Conservation (phyloP, 92 coral and sea anemone species). For the Parazoanthus swiftii region DNA sequence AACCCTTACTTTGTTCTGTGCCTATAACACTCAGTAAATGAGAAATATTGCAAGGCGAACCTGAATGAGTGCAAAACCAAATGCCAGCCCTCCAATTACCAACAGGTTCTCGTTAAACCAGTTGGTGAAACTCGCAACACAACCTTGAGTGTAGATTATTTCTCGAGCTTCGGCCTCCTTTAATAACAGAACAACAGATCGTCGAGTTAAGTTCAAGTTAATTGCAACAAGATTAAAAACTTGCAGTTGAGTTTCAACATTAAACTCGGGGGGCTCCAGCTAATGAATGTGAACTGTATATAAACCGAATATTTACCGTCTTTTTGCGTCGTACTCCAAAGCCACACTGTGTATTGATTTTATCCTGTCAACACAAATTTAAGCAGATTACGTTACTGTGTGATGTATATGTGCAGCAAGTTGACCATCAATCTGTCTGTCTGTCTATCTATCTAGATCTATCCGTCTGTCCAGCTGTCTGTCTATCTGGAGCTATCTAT, state of each 20-base stretch:
- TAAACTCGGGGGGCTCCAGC: too few relatives aligned
- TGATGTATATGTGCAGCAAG: too few relatives aligned
- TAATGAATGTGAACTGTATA: too few relatives aligned
- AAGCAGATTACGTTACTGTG: too few relatives aligned
- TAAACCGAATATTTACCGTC: conserved; percentile 48
- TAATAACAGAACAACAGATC: not conserved
- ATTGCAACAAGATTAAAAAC: not conserved
- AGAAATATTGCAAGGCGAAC: conserved; percentile 33
- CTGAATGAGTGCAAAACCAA: conserved; percentile 89
- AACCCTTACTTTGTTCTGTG: too few relatives aligned
- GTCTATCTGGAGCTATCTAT: too few relatives aligned
- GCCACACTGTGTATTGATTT: conserved; percentile 89
- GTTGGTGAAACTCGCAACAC: conserved; percentile 68
- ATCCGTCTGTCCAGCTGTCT: too few relatives aligned
- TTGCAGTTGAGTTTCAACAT: too few relatives aligned
- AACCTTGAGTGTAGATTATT: conserved; percentile 75
- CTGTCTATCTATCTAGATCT: too few relatives aligned
- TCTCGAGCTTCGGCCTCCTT: conserved; percentile 78
- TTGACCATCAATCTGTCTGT: too few relatives aligned
- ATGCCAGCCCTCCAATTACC: conserved; percentile 86
- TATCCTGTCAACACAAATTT: conserved; percentile 53
- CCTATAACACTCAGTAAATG: too few relatives aligned
- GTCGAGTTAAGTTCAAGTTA: not conserved
- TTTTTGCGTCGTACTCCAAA: conserved; percentile 82
- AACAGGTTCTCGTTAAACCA: conserved; percentile 83